Percentiles rank a stretch among this genome's conserved stretches.
Evolutionary conservation across 2,113 vertebrate genomes (phyloP).

Genomic region (Eubucco bourcierii): DNA sequence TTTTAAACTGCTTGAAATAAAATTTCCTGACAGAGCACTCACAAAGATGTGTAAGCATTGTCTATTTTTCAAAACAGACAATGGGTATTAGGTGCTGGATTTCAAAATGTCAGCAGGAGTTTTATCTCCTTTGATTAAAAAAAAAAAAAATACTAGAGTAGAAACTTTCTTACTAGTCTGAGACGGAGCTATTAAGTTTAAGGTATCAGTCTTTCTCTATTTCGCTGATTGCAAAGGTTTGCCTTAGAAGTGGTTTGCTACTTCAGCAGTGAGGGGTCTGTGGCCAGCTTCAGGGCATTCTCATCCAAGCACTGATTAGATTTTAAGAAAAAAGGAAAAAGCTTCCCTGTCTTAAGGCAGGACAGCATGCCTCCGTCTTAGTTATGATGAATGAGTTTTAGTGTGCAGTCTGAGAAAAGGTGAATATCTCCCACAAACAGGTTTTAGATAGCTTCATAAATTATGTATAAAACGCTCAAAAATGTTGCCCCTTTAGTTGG

Average conservation of each 20-base stretch:
- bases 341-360: background rate
- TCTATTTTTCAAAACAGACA: background rate
- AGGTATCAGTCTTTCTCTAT: background rate
- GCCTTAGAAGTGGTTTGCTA: background rate
- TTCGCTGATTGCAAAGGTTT: background rate
- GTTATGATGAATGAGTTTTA: conserved; percentile 42
- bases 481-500: background rate
- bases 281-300: background rate
- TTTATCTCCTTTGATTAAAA: background rate
- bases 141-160: background rate
- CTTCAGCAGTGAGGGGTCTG: background rate
- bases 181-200: background rate
- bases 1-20: background rate
- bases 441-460: conserved; percentile 27
- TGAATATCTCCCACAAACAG: conserved; percentile 31
- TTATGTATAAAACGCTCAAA: conserved; percentile 38
- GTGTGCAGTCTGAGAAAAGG: background rate
- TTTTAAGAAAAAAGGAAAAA: background rate
- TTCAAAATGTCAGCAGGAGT: background rate
- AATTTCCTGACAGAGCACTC: background rate
- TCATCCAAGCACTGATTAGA: background rate
- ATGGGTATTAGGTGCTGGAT: background rate
- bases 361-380: background rate
- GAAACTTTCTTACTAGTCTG: background rate
- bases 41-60: background rate